Base-by-base conservation (phyloP, 1,140 invertebrate genomes). In the Plutomurus gul region DNA sequence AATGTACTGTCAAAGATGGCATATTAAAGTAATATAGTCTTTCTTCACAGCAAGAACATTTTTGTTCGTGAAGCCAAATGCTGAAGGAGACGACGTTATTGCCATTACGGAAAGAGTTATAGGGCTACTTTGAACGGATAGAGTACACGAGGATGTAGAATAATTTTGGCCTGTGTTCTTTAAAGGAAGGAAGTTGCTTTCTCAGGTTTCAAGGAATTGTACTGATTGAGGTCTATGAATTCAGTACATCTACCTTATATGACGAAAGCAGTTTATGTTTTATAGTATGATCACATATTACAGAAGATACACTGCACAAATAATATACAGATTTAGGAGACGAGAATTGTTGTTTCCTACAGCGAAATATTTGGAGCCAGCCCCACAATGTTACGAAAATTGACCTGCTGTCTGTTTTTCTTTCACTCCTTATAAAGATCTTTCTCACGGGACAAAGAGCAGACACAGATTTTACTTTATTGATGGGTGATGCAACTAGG, bases 111-210 rank as follows among this genome's bases (percentile, higher is more conserved):
- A n/a, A n/a, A n/a, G n/a, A n/a, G n/a, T n/a, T n/a, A n/a, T n/a
- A n/a, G n/a, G n/a, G n/a, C n/a, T n/a, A n/a, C n/a, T n/a, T n/a
- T n/a, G n/a, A n/a, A n/a, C n/a, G n/a, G n/a, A n/a, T 43, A n/a
- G 39, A 13, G n/a, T 2, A 43, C 39, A 43, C 39, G n/a, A 8
- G n/a, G 10, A 10, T 43, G 39, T 43, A 7, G 2, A 43, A n/a
- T 43, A n/a, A 2, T 13, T 43, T 43, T 1, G 22, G 18, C 8
- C n/a, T 43, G 40, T 8, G n/a, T 43, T 43, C n/a, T 43, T 8
- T 43, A 43, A 27, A 72, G 70, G 70, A 72, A 72, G 70, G 70
- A 72, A 72, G 70, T 72, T 72, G 37, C 39, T 46, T 72, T 72
- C 70, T 72, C 70, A 72, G 70, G 70, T 72, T 72, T 72, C 70